phyloP scores from a whole-genome alignment of 2,797 vertebrate genomes.

The Pipistrellus nathusii region DNA sequence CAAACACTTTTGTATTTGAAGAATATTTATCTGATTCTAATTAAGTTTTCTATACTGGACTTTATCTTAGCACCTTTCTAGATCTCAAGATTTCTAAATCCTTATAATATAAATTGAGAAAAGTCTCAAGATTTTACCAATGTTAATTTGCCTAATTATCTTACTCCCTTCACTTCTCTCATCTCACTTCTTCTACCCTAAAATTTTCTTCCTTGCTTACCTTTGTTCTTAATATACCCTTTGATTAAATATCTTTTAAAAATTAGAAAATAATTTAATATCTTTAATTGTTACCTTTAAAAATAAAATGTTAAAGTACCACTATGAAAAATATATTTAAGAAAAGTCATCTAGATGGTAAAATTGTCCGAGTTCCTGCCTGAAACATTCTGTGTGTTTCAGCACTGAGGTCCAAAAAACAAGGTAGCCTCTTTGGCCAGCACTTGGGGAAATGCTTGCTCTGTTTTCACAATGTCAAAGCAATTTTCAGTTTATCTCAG shows the following conservation, averaged over 20 bases:
- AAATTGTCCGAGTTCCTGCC: neutral
- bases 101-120: neutral
- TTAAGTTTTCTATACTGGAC: neutral
- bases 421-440: neutral
- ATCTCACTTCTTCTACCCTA: neutral
- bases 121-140: neutral
- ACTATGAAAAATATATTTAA: neutral
- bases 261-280: neutral
- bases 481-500: slow-evolving; percentile 50
- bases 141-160: slow-evolving; percentile 38
- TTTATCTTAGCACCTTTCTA: neutral
- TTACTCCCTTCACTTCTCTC: neutral
- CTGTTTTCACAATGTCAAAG: neutral
- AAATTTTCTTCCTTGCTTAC: neutral
- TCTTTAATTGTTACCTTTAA: neutral
- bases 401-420: neutral
- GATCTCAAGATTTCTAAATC: neutral
- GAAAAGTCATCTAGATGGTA: neutral
- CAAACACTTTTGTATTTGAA: neutral
- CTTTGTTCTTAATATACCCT: neutral
- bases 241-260: neutral
- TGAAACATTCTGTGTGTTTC: neutral
- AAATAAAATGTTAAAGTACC: neutral
- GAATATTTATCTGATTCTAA: neutral
- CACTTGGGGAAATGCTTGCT: neutral